phyloP scores from a whole-genome alignment of 2,113 vertebrate genomes.

The Paradoxurus hermaphroditus region DNA sequence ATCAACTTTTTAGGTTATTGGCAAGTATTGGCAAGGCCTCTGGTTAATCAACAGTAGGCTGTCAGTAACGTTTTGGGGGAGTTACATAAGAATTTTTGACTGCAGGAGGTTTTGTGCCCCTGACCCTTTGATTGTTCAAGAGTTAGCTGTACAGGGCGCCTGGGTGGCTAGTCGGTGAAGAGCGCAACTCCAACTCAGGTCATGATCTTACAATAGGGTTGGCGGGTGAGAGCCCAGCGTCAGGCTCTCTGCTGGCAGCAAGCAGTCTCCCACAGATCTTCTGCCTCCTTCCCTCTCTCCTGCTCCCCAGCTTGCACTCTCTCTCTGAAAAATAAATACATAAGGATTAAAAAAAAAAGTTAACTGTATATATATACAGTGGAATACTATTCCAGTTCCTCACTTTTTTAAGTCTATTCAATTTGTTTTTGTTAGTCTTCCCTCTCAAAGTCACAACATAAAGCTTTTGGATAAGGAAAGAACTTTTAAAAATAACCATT shows the following conservation, averaged over 20 bases:
- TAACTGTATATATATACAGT: no score
- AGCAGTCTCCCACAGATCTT: no score
- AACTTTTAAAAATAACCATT: conserved; percentile 32
- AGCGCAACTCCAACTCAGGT: no score
- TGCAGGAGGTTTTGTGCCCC: not conserved
- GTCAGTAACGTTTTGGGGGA: not conserved
- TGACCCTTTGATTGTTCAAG: not conserved
- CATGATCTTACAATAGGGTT: no score
- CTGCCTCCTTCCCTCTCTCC: no score
- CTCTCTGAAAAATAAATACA: no score
- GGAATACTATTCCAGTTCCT: not conserved
- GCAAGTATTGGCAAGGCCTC: not conserved
- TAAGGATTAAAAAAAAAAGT: no score
- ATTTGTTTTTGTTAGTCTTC: not conserved
- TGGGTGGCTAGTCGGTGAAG: no score
- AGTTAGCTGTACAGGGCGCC: not conserved
- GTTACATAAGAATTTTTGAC: not conserved
- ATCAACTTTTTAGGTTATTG: not conserved
- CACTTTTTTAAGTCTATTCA: not conserved
- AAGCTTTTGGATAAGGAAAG: conserved; percentile 33
- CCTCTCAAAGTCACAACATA: not conserved
- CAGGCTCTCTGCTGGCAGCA: no score
- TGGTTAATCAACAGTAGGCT: not conserved
- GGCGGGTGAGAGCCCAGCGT: no score
- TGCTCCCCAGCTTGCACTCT: no score